These are phyloP conservation scores for Ophiothrix spiculata DNA, from an alignment of 35 echinoderm and acorn worm genomes.

Conservation along the genomic window DNA sequence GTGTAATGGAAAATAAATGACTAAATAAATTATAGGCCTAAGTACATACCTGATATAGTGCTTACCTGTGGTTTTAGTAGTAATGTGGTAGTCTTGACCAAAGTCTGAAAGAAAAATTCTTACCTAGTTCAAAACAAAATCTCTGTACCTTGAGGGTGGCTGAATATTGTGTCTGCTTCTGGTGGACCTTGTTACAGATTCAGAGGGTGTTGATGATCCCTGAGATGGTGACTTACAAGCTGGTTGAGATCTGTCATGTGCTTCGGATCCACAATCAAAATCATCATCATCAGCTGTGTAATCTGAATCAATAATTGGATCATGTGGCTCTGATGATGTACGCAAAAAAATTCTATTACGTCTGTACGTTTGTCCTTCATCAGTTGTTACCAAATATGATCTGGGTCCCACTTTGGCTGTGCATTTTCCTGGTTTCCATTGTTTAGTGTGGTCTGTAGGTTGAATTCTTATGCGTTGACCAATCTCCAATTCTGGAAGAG, in stretches of 20 bases:
- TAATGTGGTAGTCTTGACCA: no score
- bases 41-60: no score
- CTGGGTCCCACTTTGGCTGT: constrained; percentile 19
- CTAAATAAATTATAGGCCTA: no score
- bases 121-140: constrained; percentile 7
- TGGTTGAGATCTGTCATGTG: not conserved
- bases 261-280: not conserved
- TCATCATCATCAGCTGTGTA: not conserved
- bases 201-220: not conserved
- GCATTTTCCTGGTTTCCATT: constrained; percentile 50
- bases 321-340: not conserved
- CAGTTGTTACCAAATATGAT: constrained; percentile 54
- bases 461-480: constrained; percentile 60
- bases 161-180: constrained; percentile 6
- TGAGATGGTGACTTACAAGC: not conserved
- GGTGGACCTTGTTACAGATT: not conserved
- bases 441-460: constrained; percentile 19
- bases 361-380: constrained; percentile 37
- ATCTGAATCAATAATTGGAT: not conserved
- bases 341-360: constrained; percentile 38
- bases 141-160: constrained; percentile 15
- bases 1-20: no score
- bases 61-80: no score
- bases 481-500: constrained; percentile 44
- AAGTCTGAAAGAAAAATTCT: no score